These are phyloP conservation scores for Mormyrus hasselquistii DNA, from an alignment of 2,797 vertebrate genomes.

Conservation along the genomic window DNA sequence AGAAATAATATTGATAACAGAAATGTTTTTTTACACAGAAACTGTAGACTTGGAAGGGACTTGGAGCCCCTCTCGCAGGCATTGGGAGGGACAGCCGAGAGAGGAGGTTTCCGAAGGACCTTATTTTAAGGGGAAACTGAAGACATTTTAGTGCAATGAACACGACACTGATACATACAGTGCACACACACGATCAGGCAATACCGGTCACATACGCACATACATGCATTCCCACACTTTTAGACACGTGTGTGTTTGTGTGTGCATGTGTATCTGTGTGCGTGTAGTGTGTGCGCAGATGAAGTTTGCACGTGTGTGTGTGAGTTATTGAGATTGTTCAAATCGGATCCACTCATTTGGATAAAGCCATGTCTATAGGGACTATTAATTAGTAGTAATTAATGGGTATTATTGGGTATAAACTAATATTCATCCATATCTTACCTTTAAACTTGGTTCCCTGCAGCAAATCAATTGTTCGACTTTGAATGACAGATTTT, in stretches of 20 bases:
- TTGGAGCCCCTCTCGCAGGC: slow-evolving; percentile 45
- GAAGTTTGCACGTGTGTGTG: slow-evolving; percentile 44
- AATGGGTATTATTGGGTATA: slow-evolving; percentile 45
- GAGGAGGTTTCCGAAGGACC: slow-evolving; percentile 40
- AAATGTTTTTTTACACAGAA: slow-evolving; percentile 77
- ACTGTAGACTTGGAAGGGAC: slow-evolving; percentile 76
- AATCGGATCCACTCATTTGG: slow-evolving; percentile 58
- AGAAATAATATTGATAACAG: slow-evolving; percentile 50
- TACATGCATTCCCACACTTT: background rate
- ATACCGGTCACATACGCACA: background rate
- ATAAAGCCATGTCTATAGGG: slow-evolving; percentile 75
- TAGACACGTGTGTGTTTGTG: slow-evolving; percentile 10
- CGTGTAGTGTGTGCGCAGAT: background rate
- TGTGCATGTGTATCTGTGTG: slow-evolving; percentile 1
- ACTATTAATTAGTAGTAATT: slow-evolving; percentile 62
- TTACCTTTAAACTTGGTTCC: slow-evolving; percentile 58
- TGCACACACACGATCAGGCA: slow-evolving; percentile 25
- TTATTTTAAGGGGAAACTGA: slow-evolving; percentile 44
- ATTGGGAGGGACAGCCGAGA: slow-evolving; percentile 44
- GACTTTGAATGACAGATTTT: slow-evolving; percentile 56
- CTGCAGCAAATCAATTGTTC: slow-evolving; percentile 52
- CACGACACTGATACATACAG: slow-evolving; percentile 25
- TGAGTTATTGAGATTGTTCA: slow-evolving; percentile 56
- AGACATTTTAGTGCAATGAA: slow-evolving; percentile 64
- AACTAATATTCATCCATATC: slow-evolving; percentile 54